Conservation (phyloP, 1,140 invertebrate genomes). For the Cecropterus lyciades region DNA sequence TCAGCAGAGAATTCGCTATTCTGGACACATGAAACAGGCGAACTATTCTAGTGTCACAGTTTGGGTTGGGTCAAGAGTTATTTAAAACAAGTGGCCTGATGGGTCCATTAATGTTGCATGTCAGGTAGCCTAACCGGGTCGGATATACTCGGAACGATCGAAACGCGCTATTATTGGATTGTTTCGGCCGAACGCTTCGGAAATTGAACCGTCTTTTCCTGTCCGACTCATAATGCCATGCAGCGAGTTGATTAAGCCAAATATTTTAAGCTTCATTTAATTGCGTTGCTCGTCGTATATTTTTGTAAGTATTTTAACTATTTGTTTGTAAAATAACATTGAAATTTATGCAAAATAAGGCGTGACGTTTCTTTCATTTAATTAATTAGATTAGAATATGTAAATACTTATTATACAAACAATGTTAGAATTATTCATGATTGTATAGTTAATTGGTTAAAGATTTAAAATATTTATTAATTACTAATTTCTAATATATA, state of each 20-base stretch:
- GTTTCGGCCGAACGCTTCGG: conserved; percentile 64
- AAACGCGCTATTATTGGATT: conserved; percentile 77
- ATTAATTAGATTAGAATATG: too few relatives aligned
- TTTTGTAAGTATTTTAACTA: conserved; percentile 1
- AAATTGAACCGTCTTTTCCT: conserved; percentile 67
- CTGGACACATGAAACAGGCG: conserved; percentile 45
- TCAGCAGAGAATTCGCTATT: not conserved
- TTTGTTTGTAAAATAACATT: too few relatives aligned
- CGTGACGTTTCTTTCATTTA: too few relatives aligned
- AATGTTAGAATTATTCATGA: too few relatives aligned
- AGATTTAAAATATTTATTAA: too few relatives aligned
- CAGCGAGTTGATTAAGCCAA: conserved; percentile 54
- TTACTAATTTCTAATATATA: too few relatives aligned
- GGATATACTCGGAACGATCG: conserved; percentile 75
- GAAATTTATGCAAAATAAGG: too few relatives aligned
- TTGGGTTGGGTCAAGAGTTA: conserved; percentile 69
- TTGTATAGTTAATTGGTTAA: too few relatives aligned
- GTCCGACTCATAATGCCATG: conserved; percentile 56
- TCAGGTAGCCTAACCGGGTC: conserved; percentile 63
- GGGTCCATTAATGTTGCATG: conserved; percentile 75
- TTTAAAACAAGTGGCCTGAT: conserved; percentile 72
- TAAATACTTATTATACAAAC: too few relatives aligned
- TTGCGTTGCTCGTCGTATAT: not conserved
- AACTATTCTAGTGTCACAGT: conserved; percentile 46
- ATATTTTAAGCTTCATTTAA: conserved; percentile 43